phyloP scores from a whole-genome alignment of 2,888 invertebrate species.

The Agelastica alni region DNA sequence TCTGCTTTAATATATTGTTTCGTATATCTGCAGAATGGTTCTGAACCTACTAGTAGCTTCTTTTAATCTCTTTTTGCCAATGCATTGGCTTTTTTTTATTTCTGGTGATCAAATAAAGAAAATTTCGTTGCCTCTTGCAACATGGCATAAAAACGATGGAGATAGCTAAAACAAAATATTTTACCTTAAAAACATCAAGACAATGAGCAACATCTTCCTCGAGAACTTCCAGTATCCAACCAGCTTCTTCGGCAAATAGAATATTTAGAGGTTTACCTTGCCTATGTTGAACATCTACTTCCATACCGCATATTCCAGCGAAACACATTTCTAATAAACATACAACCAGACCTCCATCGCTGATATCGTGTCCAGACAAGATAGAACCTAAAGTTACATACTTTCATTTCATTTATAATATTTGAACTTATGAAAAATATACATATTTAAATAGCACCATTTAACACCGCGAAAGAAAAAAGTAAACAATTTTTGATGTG shows the following conservation, averaged over 20 bases:
- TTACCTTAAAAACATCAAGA: constrained; percentile 63
- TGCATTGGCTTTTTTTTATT: too few relatives aligned
- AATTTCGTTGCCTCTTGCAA: too few relatives aligned
- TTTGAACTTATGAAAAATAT: too few relatives aligned
- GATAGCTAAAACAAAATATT: not conserved
- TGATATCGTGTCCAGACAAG: constrained; percentile 90
- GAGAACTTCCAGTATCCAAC: constrained; percentile 79
- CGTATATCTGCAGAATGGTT: too few relatives aligned
- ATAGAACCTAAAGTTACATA: constrained; percentile 60
- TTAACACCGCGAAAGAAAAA: too few relatives aligned
- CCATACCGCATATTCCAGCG: constrained; percentile 82
- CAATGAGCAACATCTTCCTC: constrained; percentile 63
- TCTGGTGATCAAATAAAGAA: too few relatives aligned
- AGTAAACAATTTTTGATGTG: too few relatives aligned
- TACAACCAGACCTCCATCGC: constrained; percentile 93
- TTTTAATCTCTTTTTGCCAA: too few relatives aligned
- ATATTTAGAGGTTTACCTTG: constrained; percentile 66
- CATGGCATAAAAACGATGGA: not conserved
- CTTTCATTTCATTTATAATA: too few relatives aligned
- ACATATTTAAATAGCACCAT: too few relatives aligned
- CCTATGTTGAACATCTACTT: constrained; percentile 65
- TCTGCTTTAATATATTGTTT: too few relatives aligned
- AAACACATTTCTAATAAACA: constrained; percentile 96
- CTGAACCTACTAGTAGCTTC: too few relatives aligned
- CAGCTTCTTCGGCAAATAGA: constrained; percentile 84